Base-by-base conservation (phyloP, 2,888 invertebrate genomes). In the Epirrita christyi region DNA sequence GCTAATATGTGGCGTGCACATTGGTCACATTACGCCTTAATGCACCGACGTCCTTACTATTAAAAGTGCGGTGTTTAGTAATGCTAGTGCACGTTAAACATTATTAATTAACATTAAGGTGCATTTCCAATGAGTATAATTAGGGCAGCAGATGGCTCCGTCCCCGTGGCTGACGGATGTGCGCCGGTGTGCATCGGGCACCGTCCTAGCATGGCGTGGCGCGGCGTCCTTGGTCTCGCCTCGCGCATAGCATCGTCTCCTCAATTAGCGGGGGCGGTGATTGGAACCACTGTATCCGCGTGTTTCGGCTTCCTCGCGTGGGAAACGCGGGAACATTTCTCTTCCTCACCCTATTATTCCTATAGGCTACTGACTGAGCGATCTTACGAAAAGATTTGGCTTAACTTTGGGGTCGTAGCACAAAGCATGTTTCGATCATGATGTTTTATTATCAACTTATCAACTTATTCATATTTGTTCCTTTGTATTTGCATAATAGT, bases 241-340 rank as follows among this genome's bases (percentile, higher is more conserved):
- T 63, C 56, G 61, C 63, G 52, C 66, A 60, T 66, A 65, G 44
- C 59, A 56, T 63, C 77, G 72, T 81, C 78, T 78, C 73, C 71
- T 81, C 87, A 88, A 90, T 90, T 89, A 89, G 86, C 73, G 83
- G 78, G 81, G 74, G 82, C 88, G 83, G 85, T 78, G 88, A 85
- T 88, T 82, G 88, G 88, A 88, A 89, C 89, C 80, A 81, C 70
- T 55, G 78, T 82, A 83, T 83, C 85, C 85, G 83, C 76, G 81
- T 81, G 81, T 78, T 59, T 55, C 74, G 78, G 81, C 72, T 68
- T 72, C 73, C 68, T 67, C 73, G 75, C 83, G 87, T 88, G 87
- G 86, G 87, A 88, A 88, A 83, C 59, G 38, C 51, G 42, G 59
- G 59, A 55, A 55, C 43, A 50, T 51, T 78, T 78, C 81, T 80